Percentiles rank a stretch among this genome's conserved stretches.
Conservation (phyloP, 1,140 invertebrate genomes). For the Drosophila mayri region DNA sequence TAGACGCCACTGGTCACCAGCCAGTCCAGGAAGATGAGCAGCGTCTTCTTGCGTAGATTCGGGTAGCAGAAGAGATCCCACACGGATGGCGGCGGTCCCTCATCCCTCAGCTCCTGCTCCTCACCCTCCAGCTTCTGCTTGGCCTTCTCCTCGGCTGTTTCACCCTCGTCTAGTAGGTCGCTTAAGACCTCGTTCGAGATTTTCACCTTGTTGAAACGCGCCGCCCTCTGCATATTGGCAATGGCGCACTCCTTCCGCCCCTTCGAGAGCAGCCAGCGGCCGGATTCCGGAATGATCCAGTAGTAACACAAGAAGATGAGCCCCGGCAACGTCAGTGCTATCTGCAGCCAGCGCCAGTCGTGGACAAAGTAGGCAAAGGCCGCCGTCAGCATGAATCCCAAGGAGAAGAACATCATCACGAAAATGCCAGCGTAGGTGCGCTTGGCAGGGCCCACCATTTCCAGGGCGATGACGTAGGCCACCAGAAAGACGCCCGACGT, state of each 20-base stretch:
- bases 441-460: constrained; percentile 92
- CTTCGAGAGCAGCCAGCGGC: constrained; percentile 92
- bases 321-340: constrained; percentile 90
- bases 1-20: constrained; percentile 92
- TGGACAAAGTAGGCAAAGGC: constrained; percentile 90
- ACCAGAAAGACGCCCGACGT: constrained; percentile 92
- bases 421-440: constrained; percentile 91
- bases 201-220: constrained; percentile 88
- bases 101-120: background rate
- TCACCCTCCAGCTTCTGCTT: constrained; percentile 54
- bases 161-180: constrained; percentile 85
- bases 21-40: constrained; percentile 93
- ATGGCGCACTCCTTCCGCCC: constrained; percentile 90
- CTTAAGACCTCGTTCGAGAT: constrained; percentile 87
- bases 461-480: constrained; percentile 92
- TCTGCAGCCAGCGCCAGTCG: constrained; percentile 91
- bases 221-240: constrained; percentile 88
- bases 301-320: constrained; percentile 91
- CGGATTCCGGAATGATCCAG: constrained; percentile 94
- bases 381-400: constrained; percentile 90
- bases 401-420: constrained; percentile 91
- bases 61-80: constrained; percentile 90
- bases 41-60: constrained; percentile 89
- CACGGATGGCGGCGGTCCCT: constrained; percentile 85
- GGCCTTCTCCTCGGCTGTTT: constrained; percentile 81